Base-by-base conservation (phyloP, 1,140 invertebrate species). In the Heliconius melpomene region DNA sequence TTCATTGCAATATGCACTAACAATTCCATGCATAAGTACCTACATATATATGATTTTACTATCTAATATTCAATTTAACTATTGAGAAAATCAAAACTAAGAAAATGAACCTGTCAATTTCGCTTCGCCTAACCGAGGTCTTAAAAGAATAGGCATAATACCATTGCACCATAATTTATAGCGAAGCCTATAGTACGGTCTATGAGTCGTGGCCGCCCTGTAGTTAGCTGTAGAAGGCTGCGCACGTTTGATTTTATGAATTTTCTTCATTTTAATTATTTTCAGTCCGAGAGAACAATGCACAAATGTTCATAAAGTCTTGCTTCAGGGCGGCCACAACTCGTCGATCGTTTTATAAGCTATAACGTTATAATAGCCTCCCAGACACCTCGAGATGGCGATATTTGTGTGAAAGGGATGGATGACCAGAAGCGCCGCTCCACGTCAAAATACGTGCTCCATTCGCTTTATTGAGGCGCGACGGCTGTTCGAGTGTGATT, bases 381-480 rank as follows among this genome's bases (percentile, higher is more conserved):
- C 83, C 88, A 90, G 90, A 90, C 88, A 91, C 90, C 90, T 91
- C 85, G 72, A 84, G 91, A 93, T 74, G 82, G 50, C 60, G 78
- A 80, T 74, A 86, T 87, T 57, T 66, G 87, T n/a, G 79, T n/a
- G 90, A 94, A 82, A 8, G 86, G 78, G 90, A 93, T 20, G 85
- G 52, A 60, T 76, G 89, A 93, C 91, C 93, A 94, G 93, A 94
- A 94, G 93, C 93, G 93, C 93, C 93, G 91, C 91, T 92, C 89
- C 86, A 92, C 92, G 93, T 94, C 93, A 94, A 94, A 94, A 94
- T 94, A 94, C 92, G 92, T 93, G 93, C 89, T 89, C 88, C 91
- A 90, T 92, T 94, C 93, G 92, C 92, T 94, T 94, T 94, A 94
- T 94, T 93, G 85, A 91, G 84, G 83, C 83, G 86, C 75, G 75